These are phyloP conservation scores for Champsocephalus gunnari DNA, from an alignment of 2,797 vertebrate species.

Conservation along the genomic window DNA sequence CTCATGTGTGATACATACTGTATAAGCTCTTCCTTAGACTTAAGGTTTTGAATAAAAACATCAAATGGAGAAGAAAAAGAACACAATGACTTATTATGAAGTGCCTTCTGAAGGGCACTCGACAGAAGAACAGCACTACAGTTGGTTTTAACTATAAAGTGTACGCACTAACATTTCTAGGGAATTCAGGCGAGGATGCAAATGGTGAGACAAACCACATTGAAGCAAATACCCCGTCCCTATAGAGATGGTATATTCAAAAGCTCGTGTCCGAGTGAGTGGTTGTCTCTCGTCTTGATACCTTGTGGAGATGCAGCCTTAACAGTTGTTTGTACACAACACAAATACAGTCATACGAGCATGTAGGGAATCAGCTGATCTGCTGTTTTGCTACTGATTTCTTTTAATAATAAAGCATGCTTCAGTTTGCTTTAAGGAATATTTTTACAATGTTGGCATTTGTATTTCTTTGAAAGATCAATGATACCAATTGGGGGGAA, in stretches of 20 bases:
- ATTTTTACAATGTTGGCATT: not conserved
- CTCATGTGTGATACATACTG: constrained; percentile 39
- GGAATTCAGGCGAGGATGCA: constrained; percentile 16
- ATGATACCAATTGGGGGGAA: not conserved
- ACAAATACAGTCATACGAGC: constrained; percentile 26
- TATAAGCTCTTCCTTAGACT: constrained; percentile 16
- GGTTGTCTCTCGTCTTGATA: constrained; percentile 19
- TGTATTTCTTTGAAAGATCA: not conserved
- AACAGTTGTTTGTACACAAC: constrained; percentile 7
- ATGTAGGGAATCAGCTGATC: not conserved
- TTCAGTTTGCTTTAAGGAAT: not conserved
- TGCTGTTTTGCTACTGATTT: not conserved
- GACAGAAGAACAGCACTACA: not conserved
- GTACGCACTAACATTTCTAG: not conserved
- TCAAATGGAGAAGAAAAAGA: constrained; percentile 16
- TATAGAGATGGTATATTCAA: constrained; percentile 29
- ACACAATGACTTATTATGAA: constrained; percentile 19
- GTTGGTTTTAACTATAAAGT: constrained; percentile 20
- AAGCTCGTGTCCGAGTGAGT: not conserved
- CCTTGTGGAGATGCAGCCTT: constrained; percentile 1
- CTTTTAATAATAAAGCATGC: not conserved
- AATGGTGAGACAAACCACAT: not conserved
- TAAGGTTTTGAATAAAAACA: constrained; percentile 26
- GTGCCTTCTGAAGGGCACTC: not conserved
- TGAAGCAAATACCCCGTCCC: not conserved